A percentile compares a stretch with the other conserved stretches of the same genome.
These are phyloP conservation scores for Vipera ursinii DNA, from an alignment of 2,797 vertebrate species.

Conservation along the genomic window DNA sequence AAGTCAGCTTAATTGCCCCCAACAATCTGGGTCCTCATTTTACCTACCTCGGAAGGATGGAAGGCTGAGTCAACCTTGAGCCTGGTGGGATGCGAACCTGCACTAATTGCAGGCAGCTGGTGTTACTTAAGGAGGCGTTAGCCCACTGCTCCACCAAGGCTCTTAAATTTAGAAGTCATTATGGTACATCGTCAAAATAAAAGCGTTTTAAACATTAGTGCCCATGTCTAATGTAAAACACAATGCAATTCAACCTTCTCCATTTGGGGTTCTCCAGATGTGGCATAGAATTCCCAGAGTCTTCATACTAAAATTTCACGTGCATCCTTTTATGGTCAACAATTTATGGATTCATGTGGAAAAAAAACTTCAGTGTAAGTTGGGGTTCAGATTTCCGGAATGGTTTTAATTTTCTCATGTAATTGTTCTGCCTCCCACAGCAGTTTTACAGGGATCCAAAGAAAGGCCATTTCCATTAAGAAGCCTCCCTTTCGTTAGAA, in stretches of 20 bases:
- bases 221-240: conserved; percentile 27
- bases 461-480: background rate
- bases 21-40: too few relatives aligned
- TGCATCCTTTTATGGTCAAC: background rate
- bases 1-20: too few relatives aligned
- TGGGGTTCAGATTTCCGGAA: background rate
- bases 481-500: background rate
- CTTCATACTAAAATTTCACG: background rate
- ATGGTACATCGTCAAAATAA: conserved; percentile 28
- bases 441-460: background rate
- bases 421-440: background rate
- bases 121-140: too few relatives aligned
- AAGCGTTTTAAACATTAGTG: conserved; percentile 8
- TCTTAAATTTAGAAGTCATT: background rate
- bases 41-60: too few relatives aligned
- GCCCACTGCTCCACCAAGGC: too few relatives aligned
- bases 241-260: background rate
- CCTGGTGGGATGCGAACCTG: too few relatives aligned
- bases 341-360: background rate
- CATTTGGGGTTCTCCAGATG: background rate
- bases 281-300: background rate
- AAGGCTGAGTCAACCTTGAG: too few relatives aligned
- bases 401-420: background rate
- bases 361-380: background rate
- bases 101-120: too few relatives aligned